A percentile compares a stretch with the other conserved stretches of the same genome.
Conservation (phyloP, 2,113 vertebrate genomes). For the Rhizomys pruinosus region DNA sequence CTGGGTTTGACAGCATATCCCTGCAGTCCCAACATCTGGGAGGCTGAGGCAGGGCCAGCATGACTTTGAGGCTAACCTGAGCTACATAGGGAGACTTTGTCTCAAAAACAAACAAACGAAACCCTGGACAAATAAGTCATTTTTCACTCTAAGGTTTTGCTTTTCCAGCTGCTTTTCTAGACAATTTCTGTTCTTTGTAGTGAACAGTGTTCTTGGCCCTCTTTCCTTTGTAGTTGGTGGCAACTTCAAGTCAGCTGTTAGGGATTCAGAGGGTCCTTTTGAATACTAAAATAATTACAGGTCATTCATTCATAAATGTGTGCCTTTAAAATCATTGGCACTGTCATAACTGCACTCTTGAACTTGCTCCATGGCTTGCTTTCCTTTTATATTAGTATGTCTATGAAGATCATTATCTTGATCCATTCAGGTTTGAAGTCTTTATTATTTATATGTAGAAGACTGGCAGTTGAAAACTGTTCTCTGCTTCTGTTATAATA, state of each 20-base stretch:
- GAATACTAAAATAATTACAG: background rate
- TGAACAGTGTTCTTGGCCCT: background rate
- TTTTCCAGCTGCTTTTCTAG: conserved; percentile 35
- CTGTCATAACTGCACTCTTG: background rate
- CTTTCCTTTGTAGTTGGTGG: background rate
- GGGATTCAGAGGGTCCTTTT: background rate
- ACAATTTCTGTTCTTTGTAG: background rate
- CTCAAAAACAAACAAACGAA: background rate
- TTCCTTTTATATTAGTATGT: background rate
- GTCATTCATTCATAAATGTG: background rate
- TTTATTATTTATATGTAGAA: background rate
- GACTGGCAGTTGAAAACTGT: background rate
- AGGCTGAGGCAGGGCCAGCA: background rate
- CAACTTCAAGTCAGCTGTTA: background rate
- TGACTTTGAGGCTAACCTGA: background rate
- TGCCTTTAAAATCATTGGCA: background rate
- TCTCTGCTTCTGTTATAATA: background rate
- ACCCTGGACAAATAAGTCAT: conserved; percentile 23
- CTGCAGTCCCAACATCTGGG: background rate
- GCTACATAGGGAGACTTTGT: background rate
- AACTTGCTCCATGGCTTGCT: background rate
- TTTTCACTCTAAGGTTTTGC: background rate
- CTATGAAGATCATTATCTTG: background rate
- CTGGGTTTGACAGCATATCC: background rate
- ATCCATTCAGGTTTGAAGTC: background rate